Evolutionary conservation across 1,140 invertebrate genomes (phyloP), one percentile per base, ranked within the genome.

Genomic region (Cyphomyrmex costatus): DNA sequence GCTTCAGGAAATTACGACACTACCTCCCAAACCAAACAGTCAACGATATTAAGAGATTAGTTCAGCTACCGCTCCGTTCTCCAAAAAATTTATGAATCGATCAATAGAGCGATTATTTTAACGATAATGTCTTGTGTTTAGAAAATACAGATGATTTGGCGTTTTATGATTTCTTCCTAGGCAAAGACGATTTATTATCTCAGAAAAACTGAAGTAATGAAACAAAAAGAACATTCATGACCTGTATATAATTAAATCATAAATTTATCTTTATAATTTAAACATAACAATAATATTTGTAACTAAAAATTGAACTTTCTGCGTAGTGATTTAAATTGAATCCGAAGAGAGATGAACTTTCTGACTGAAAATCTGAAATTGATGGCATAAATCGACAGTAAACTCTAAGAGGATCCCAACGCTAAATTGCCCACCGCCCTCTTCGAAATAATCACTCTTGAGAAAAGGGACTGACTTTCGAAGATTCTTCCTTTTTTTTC

Each of bases 21-120:
- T 66, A 46, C 53, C 33, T 51, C 14, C 36, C 42, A 42, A 56
- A 68, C 36, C 42, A 42, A 56, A 68, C 42, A 60, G 70, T 58
- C 49, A 63, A 21, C 33, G 73, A 71, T 77, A 88, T 87, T 88
- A 87, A 90, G 86, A 80, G 70, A 90, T 90, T 90, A 77, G 89
- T 90, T 85, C 76, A 63, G 74, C 89, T 90, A 77, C 89, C 49
- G 89, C 51, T 77, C n/a, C 12, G n/a, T 78, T 58, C 86, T 60
- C 36, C 1, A 6, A 71, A 24, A 19, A 61, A 83, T 83, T 85
- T 77, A 85, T 85, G 71, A 79, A 85, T 85, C 33, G 33, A 79
- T 78, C 16, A 56, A 63, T 65, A n/a, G 53, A 2, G 12, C 68
- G 36, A 83, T 83, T 83, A 83, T 14, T 46, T 60, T 83, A 74